Evolutionary conservation across 2,797 vertebrate genomes (phyloP), one percentile per base, ranked within the genome.

Genomic region (Bradypus variegatus): DNA sequence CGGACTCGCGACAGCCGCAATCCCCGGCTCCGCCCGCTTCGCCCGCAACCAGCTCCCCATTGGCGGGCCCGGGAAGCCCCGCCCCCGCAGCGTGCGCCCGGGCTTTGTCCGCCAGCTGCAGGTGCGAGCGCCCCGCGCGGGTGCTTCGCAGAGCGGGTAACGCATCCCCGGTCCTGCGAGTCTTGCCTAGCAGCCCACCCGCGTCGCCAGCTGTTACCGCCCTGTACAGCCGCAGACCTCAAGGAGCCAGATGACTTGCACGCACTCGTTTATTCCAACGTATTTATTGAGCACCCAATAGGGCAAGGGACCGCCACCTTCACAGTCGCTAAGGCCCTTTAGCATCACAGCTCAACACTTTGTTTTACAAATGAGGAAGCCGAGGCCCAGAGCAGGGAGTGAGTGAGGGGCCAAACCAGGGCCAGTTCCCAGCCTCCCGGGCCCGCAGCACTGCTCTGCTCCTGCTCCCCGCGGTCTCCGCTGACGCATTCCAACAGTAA

Each of bases 241-340:
- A 33, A 33, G 41, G 58, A 62, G 88, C 58, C n/a, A 67, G 60
- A 23, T 45, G 48, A 67, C 0, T 2, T 15, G 36, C 89, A 81
- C 14, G 21, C 53, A 36, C 15, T 76, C 62, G 4, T 15, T 31
- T 69, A 83, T 38, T 77, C 23, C 87, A 80, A 29, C 76, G 6
- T 81, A 33, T 94, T 95, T 94, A 95, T 64, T 94, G 84, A 91
- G 77, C 94, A 90, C 62, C 13, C 2, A 58, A 36, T 16, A 65
- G 31, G 67, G 18, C 65, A 29, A 33, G 21, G 41, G 18, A 23
- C 50, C 4, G 10, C 29, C 58, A n/a, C 36, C 5, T 2, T 67
- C 88, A 67, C 27, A 48, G 50, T 76, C 36, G 50, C 31, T 31
- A 29, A 41, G 58, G n/a, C 41, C 21, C 48, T 41, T 67, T 9